Evolutionary conservation across 1,140 invertebrate genomes (phyloP), one percentile per base, ranked within the genome.

Genomic region (Pristionchus pacificus): DNA sequence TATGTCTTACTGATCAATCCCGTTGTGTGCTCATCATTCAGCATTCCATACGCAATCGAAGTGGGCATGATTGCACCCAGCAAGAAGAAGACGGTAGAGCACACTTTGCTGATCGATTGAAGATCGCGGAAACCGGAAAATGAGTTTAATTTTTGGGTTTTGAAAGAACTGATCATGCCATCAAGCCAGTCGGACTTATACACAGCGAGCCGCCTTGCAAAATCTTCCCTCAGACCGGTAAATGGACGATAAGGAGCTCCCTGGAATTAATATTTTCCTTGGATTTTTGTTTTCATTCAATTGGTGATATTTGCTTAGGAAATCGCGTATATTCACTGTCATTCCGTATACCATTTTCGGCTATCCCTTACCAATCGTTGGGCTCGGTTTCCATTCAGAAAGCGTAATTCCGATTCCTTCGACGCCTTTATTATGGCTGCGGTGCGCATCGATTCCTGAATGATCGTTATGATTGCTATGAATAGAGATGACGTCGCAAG

Each of bases 41-140:
- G 74, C 79, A 86, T 84, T 65, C 86, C 86, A 75, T 86, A 84
- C 19, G 86, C 85, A 61, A 86, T 84, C 28, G 83, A 83, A 29
- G 85, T 85, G 30, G 85, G 79, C 2, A 86, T 76, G 75, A 85
- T 85, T n/a, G 85, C 83, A 78, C 86, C 86, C 71, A 85, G 86
- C 6, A 86, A 77, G 76, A 87, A 87, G 0, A 85, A 74, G 2
- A 84, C 84, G 2, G 85, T 83, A 33, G 85, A 86, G 27, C 85
- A 67, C 0, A 84, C 83, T 77, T 87, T 87, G 62, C 80, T 80
- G 15, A 86, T 68, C 24, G 84, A 78, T 49, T 81, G 82, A 25
- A 68, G 65, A 59, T 84, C 84, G 55, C 77, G 31, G 38, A 86
- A 65, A 63, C 85, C 85, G 85, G 71, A 27, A 76, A 75, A 60